Evolutionary conservation across 2,113 vertebrate species (phyloP).

Genomic region (Cavia porcellus): DNA sequence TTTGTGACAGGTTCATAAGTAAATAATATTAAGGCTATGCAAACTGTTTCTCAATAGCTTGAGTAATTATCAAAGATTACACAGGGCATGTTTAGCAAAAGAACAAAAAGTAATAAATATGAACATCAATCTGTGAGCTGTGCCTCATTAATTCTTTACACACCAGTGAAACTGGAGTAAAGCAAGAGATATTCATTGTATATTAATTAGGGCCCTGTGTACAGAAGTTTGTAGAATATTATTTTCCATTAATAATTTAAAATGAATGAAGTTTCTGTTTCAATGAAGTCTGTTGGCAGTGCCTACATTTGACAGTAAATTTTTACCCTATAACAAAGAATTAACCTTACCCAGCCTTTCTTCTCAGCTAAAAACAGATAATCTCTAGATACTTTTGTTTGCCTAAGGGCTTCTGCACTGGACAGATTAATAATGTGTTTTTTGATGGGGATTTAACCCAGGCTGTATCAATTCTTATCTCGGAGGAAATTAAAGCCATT

Average conservation of each 20-base stretch:
- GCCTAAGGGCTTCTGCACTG: neutral
- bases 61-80: constrained; percentile 80
- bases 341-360: neutral
- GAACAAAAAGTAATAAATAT: constrained; percentile 75
- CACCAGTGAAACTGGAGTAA: constrained; percentile 66
- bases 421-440: neutral
- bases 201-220: constrained; percentile 60
- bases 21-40: constrained; percentile 78
- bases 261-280: constrained; percentile 37
- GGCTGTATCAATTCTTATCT: neutral
- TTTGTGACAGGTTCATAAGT: constrained; percentile 80
- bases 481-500: neutral
- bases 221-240: constrained; percentile 37
- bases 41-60: constrained; percentile 76
- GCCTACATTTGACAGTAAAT: constrained; percentile 32
- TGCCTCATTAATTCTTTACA: constrained; percentile 84
- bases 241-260: constrained; percentile 73
- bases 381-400: neutral
- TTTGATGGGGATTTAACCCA: neutral
- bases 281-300: constrained; percentile 16
- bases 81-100: constrained; percentile 67
- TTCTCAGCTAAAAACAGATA: neutral
- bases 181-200: constrained; percentile 72
- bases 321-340: neutral
- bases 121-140: constrained; percentile 79